Evolutionary conservation across 2,113 vertebrate species (phyloP).

Genomic region (Calyptommatus sinebrachiatus): DNA sequence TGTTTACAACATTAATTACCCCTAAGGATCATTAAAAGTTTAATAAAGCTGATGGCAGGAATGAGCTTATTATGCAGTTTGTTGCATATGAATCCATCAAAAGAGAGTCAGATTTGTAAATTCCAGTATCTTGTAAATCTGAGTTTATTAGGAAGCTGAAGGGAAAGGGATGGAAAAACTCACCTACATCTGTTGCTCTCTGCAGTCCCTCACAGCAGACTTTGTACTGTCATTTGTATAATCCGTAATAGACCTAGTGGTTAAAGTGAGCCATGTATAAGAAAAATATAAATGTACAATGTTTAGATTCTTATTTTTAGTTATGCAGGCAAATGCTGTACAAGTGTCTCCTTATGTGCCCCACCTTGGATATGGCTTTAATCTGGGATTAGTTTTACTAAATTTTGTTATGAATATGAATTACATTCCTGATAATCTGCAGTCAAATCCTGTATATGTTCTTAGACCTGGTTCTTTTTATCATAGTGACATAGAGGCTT

Average conservation of each 20-base stretch:
- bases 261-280: background rate
- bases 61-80: too few species aligned
- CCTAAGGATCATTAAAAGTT: background rate
- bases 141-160: too few species aligned
- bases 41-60: background rate
- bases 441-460: background rate
- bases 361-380: background rate
- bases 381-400: background rate
- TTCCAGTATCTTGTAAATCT: too few species aligned
- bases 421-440: background rate
- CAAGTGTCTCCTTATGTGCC: background rate
- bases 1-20: background rate
- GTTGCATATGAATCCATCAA: too few species aligned
- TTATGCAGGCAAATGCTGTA: background rate
- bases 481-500: background rate
- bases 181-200: too few species aligned
- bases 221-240: too few species aligned
- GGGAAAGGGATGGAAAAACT: too few species aligned
- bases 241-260: background rate
- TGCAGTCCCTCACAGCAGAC: too few species aligned
- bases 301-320: conserved; percentile 10
- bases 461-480: background rate
- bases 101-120: too few species aligned
- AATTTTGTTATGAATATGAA: background rate
- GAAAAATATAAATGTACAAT: background rate